Evolutionary conservation across 1,140 invertebrate genomes (phyloP).

Genomic region (Cyphomyrmex costatus): DNA sequence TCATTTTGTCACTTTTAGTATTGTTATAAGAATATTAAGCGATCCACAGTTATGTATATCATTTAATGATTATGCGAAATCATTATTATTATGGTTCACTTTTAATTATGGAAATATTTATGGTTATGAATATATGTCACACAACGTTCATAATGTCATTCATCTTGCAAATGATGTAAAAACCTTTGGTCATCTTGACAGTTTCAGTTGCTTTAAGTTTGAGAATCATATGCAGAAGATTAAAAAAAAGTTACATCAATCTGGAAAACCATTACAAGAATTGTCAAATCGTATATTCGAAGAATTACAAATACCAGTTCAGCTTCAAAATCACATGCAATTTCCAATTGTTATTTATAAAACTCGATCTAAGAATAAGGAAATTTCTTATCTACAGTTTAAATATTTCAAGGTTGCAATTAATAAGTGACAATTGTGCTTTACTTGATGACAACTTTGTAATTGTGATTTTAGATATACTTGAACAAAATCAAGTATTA

Average conservation of each 20-base stretch:
- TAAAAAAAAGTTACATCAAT: too few species aligned
- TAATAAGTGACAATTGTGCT: neutral
- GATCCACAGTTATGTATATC: constrained; percentile 11
- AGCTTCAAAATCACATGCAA: neutral
- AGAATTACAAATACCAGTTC: too few species aligned
- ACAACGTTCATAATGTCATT: neutral
- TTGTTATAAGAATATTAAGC: neutral
- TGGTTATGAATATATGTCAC: neutral
- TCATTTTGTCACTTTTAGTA: neutral
- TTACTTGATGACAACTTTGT: neutral
- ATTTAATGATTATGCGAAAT: too few species aligned
- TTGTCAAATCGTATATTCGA: too few species aligned
- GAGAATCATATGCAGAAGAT: too few species aligned
- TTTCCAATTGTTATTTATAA: neutral
- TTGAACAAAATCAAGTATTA: neutral
- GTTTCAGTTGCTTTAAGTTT: too few species aligned
- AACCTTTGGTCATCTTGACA: neutral
- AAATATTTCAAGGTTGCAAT: neutral
- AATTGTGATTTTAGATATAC: constrained; percentile 7
- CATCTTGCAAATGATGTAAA: neutral
- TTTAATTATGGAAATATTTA: neutral
- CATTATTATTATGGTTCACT: too few species aligned
- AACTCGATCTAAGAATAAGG: neutral
- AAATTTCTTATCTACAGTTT: neutral
- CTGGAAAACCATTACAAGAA: too few species aligned